Evolutionary conservation across 2,113 vertebrate species (phyloP).

Genomic region (Anoura caudifer): DNA sequence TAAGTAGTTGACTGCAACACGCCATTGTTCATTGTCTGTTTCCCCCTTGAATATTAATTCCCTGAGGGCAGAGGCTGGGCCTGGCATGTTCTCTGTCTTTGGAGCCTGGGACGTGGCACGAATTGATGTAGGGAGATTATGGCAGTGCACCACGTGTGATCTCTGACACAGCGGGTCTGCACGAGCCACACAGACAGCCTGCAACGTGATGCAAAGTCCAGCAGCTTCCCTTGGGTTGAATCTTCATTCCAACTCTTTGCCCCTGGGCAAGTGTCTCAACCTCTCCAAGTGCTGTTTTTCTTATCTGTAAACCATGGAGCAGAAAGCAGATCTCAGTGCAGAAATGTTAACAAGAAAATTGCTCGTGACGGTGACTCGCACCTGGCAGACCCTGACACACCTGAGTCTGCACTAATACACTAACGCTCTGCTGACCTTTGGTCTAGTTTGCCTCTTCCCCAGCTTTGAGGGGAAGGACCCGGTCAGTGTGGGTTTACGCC

Average conservation of each 20-base stretch:
- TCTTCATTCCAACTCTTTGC: background rate
- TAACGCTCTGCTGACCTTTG: background rate
- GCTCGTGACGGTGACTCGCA: too few relatives aligned
- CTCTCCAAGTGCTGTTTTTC: background rate
- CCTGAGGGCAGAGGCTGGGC: background rate
- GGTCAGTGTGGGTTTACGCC: fast-evolving
- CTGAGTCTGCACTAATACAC: background rate
- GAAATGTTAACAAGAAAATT: background rate
- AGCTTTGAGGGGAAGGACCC: background rate
- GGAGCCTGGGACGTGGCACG: background rate
- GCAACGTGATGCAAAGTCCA: fast-evolving
- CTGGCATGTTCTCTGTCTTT: background rate
- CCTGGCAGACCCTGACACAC: background rate
- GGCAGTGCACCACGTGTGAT: fast-evolving
- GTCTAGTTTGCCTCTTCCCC: background rate
- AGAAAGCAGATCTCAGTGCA: background rate
- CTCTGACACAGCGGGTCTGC: background rate
- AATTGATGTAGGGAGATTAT: fast-evolving
- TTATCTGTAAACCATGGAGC: background rate
- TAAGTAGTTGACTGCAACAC: fast-evolving
- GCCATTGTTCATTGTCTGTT: background rate
- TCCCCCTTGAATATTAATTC: background rate
- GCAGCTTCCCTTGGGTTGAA: background rate
- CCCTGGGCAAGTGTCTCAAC: too few relatives aligned
- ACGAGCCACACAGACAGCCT: fast-evolving